phyloP scores from a whole-genome alignment of 2,888 invertebrate genomes.

The Leptopilina drosophilae region DNA sequence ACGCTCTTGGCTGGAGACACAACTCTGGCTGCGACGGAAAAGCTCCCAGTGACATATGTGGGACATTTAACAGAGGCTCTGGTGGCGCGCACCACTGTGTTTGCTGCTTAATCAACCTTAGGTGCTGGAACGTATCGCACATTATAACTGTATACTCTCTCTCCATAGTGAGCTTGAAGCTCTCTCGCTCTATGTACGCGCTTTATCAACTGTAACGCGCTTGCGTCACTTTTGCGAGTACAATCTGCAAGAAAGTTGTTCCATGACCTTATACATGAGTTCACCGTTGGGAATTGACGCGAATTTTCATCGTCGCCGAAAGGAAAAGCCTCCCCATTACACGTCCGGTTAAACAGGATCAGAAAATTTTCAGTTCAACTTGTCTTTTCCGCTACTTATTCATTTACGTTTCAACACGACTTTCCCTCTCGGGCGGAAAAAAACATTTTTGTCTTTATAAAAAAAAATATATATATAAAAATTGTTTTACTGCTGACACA shows the following conservation, averaged over 20 bases:
- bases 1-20: constrained; percentile 44
- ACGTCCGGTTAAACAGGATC: constrained; percentile 36
- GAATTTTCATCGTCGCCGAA: constrained; percentile 20
- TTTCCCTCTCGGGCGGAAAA: no score
- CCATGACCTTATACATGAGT: constrained; percentile 13
- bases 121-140: constrained; percentile 63
- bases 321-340: constrained; percentile 34
- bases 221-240: constrained; percentile 3
- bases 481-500: not conserved
- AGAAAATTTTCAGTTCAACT: constrained; percentile 9
- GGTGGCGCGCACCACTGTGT: constrained; percentile 62
- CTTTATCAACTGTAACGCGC: not conserved
- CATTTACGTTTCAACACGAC: not conserved
- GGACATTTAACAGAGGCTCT: constrained; percentile 69
- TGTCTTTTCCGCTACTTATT: constrained; percentile 4
- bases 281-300: constrained; percentile 22
- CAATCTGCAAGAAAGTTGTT: constrained; percentile 11
- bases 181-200: no score
- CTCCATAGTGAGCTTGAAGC: not conserved
- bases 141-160: not conserved
- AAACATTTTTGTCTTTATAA: no score
- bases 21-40: constrained; percentile 60
- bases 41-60: constrained; percentile 71
- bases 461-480: not conserved
- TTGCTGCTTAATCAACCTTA: constrained; percentile 72